Evolutionary conservation across 2,797 vertebrate species (phyloP).

Genomic region (Sylvilagus floridanus): DNA sequence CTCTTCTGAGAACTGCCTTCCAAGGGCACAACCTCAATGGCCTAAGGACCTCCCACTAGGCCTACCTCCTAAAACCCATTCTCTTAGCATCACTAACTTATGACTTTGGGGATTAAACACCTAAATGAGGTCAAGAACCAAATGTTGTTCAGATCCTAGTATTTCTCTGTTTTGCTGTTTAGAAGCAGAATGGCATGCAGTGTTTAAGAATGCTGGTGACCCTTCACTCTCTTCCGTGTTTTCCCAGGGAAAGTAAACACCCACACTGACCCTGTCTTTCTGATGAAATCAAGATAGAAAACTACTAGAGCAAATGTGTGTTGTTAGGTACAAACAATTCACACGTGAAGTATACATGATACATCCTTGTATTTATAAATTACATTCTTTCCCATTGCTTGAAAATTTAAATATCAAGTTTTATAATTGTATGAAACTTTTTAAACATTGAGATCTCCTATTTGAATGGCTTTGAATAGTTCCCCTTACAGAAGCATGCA

Average conservation of each 20-base stretch:
- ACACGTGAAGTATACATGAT: neutral
- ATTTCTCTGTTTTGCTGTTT: neutral
- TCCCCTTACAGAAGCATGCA: neutral
- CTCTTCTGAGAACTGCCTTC: too few relatives aligned
- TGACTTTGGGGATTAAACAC: too few relatives aligned
- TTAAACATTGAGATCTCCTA: neutral
- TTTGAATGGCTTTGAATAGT: conserved; percentile 36
- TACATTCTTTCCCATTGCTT: conserved; percentile 5
- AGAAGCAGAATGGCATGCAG: neutral
- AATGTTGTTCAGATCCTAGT: too few relatives aligned
- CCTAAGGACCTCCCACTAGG: too few relatives aligned
- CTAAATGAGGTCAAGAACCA: too few relatives aligned
- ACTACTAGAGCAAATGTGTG: neutral
- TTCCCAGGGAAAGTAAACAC: neutral
- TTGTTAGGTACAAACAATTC: neutral
- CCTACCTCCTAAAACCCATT: too few relatives aligned
- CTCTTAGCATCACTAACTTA: too few relatives aligned
- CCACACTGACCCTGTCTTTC: neutral
- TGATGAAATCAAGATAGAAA: neutral
- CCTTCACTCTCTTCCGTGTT: neutral
- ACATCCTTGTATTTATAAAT: neutral
- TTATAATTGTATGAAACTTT: conserved; percentile 28
- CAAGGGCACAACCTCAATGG: too few relatives aligned
- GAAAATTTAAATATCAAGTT: conserved; percentile 53
- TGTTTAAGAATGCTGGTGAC: neutral